Base-by-base conservation (phyloP, 1,140 invertebrate genomes). In the Drosophila kepulauana region DNA sequence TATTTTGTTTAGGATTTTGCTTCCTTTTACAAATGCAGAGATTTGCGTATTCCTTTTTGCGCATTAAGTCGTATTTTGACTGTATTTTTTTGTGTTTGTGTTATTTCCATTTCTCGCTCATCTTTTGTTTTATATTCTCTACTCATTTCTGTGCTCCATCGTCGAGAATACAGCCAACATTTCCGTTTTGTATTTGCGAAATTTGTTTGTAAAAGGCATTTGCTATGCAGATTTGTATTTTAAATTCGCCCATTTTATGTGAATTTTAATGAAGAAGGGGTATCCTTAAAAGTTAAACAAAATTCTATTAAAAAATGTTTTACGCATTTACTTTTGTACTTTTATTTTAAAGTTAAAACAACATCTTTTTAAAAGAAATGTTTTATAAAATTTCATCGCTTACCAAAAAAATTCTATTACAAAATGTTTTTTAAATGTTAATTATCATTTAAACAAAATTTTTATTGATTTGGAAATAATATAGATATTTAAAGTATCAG, bases 11-110 rank as follows among this genome's bases (percentile, higher is more conserved):
- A 66, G 69, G 82, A 79, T 87, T 79, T 79, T 64, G 74, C 64
- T 88, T 85, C 78, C 72, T 80, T 68, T 86, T 62, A 88, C 84
- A 82, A 88, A 87, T 87, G 84, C 77, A 66, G 63, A 76, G 85
- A 88, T 89, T 88, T 89, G 63, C 70, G 67, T 79, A 70, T 66
- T 72, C 46, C 41, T 67, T 76, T 45, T 45, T 72, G 77, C 65
- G 64, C 78, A 88, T 85, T 89, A 88, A 88, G 85, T 85, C 75
- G 69, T 71, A 89, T 85, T 89, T 88, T 89, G 81, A 85, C 89
- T 89, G 89, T 88, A 88, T 88, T 79, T 82, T 62, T 62, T 25
- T 51, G 28, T 30, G 11, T 30, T 30, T 52, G 25, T 35, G 20
- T 25, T 25, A 25, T 57, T 57, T 57, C 16, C 62, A 48, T 48